phyloP scores from a whole-genome alignment of 2,113 vertebrate genomes.

The Saimiri boliviensis region DNA sequence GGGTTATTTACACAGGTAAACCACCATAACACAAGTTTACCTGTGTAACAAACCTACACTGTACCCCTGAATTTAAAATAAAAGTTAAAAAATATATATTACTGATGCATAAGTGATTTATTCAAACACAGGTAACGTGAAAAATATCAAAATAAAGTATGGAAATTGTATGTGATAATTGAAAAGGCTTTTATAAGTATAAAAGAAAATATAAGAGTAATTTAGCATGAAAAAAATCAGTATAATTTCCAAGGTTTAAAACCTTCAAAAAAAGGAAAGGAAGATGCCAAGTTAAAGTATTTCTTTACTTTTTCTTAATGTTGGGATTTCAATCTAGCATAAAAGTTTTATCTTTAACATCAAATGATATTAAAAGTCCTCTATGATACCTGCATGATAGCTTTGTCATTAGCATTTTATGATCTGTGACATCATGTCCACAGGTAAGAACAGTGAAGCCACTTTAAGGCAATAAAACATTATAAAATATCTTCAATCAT shows the following conservation, averaged over 20 bases:
- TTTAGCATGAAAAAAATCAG: neutral
- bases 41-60: too few relatives aligned
- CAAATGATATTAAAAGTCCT: neutral
- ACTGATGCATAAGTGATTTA: too few relatives aligned
- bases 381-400: neutral
- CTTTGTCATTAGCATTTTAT: neutral
- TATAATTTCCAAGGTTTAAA: slow-evolving; percentile 32
- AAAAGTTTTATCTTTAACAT: slow-evolving; percentile 6
- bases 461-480: neutral
- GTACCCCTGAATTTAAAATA: too few relatives aligned
- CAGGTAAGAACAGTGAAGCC: neutral
- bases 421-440: neutral
- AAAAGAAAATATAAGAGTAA: too few relatives aligned
- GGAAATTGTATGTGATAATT: too few relatives aligned
- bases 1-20: too few relatives aligned
- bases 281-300: neutral
- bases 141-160: too few relatives aligned
- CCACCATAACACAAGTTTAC: too few relatives aligned
- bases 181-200: too few relatives aligned
- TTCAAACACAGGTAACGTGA: too few relatives aligned
- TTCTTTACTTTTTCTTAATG: neutral
- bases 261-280: neutral
- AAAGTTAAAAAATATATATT: too few relatives aligned
- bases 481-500: neutral
- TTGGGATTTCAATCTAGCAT: neutral